Evolutionary conservation across 1,140 invertebrate genomes (phyloP).

Genomic region (Colletes latitarsis): DNA sequence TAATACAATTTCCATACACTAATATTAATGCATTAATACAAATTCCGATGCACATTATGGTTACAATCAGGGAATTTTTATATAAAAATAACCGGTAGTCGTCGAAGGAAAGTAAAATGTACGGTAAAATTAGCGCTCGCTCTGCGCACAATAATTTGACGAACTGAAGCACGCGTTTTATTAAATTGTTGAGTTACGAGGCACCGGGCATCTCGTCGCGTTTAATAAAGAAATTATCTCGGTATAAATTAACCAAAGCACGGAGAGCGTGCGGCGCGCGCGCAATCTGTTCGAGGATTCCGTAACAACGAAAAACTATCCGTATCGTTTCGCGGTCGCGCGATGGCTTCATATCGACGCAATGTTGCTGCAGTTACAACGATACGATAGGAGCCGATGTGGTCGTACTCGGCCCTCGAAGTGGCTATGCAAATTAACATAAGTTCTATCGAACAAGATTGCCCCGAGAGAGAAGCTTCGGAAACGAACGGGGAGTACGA

Average conservation of each 20-base stretch:
- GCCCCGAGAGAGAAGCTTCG: constrained; percentile 29
- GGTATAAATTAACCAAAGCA: constrained; percentile 12
- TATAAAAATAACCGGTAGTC: too few species aligned
- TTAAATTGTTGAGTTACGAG: constrained; percentile 25
- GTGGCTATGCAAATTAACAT: constrained; percentile 66
- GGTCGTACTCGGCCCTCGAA: constrained; percentile 59
- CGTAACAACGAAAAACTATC: constrained; percentile 48
- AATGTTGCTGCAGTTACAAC: constrained; percentile 58
- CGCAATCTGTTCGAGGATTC: constrained; percentile 16
- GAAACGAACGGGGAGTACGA: neutral
- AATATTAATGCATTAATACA: too few species aligned
- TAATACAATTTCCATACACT: too few species aligned
- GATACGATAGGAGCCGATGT: constrained; percentile 51
- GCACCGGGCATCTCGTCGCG: neutral
- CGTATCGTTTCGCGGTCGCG: constrained; percentile 44
- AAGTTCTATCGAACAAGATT: constrained; percentile 64
- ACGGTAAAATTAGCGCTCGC: too few species aligned
- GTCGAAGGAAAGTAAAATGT: too few species aligned
- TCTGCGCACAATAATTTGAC: neutral
- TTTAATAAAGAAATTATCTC: constrained; percentile 46
- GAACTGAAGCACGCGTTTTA: neutral
- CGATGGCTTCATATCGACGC: constrained; percentile 57
- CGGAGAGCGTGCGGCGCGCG: neutral
- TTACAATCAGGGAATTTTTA: too few species aligned
- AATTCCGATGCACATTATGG: too few species aligned